Base-by-base conservation (phyloP, 2,113 vertebrate species). In the Dicrurus megarhynchus region DNA sequence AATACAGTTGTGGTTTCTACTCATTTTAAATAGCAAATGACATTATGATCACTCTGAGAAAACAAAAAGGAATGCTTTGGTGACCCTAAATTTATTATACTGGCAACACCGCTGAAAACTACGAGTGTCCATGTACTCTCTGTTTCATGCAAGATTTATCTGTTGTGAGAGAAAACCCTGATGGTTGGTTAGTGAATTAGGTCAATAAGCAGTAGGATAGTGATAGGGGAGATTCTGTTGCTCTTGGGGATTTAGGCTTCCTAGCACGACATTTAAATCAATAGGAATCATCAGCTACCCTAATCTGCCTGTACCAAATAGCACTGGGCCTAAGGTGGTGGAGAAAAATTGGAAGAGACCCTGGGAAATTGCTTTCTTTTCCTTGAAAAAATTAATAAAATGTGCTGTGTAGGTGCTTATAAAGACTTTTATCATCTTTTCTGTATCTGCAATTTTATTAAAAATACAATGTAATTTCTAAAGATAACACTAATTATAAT, bases 161-260 rank as follows among this genome's bases (percentile, higher is more conserved):
- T 93, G 95, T 94, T 96, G 93, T 93, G 95, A 95, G 93, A 92
- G 95, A 90, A 97, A 96, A 90, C 92, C 96, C 92, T 75, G 96
- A 96, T 97, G 96, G 90, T 96, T 97, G 95, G 96, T 95, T 97
- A 92, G 93, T 96, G 96, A 97, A 97, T 96, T 97, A 97, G 96
- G 96, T 96, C 95, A 96, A 95, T 95, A 97, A 97, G 96, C 93
- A 96, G 88, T 92, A 93, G 93, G 93, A 96, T 96, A 97, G 92
- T 95, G 96, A 96, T 96, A 96, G 92, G 96, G 95, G 95, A 92
- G 90, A 94, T 96, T 97, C 96, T 93, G 93, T 96, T 94, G 92
- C 93, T 97, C 92, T 94, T 95, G 96, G 96, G 96, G 88, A 96
- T 97, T 96, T 96, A 78, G 95, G 88, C 95, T 94, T 96, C 95